A percentile compares a stretch with the other conserved stretches of the same genome.
Conservation (phyloP, 2,113 vertebrate species). For the Scophthalmus maximus region DNA sequence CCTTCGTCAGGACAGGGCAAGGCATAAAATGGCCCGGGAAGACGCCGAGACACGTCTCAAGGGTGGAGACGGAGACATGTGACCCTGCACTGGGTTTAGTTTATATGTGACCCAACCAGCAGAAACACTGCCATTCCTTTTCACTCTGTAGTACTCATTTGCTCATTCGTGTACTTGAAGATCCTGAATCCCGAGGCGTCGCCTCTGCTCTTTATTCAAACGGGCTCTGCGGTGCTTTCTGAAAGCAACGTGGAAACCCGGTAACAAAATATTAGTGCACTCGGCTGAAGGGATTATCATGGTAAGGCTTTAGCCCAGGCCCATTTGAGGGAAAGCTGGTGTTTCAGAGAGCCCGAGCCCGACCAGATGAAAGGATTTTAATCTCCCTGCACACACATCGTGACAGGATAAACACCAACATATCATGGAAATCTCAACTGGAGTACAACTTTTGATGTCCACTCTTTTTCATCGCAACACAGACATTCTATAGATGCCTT, state of each 20-base stretch:
- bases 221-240: constrained; percentile 11
- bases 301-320: constrained; percentile 58
- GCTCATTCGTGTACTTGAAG: no score
- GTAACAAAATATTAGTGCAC: constrained; percentile 63
- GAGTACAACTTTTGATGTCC: neutral
- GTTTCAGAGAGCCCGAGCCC: constrained; percentile 52
- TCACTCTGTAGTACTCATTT: no score
- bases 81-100: no score
- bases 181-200: no score
- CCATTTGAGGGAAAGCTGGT: constrained; percentile 62
- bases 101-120: no score
- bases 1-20: no score
- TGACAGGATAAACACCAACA: constrained; percentile 41
- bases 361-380: constrained; percentile 56
- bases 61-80: no score
- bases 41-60: no score
- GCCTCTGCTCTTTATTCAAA: neutral
- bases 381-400: constrained; percentile 57
- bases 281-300: constrained; percentile 64
- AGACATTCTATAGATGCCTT: no score
- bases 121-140: no score
- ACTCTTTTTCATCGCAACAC: no score
- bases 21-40: no score
- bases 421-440: neutral
- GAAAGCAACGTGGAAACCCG: constrained; percentile 26